These are phyloP conservation scores for Brachionus koreanus DNA, from an alignment of 1,140 invertebrate genomes.

Conservation along the genomic window DNA sequence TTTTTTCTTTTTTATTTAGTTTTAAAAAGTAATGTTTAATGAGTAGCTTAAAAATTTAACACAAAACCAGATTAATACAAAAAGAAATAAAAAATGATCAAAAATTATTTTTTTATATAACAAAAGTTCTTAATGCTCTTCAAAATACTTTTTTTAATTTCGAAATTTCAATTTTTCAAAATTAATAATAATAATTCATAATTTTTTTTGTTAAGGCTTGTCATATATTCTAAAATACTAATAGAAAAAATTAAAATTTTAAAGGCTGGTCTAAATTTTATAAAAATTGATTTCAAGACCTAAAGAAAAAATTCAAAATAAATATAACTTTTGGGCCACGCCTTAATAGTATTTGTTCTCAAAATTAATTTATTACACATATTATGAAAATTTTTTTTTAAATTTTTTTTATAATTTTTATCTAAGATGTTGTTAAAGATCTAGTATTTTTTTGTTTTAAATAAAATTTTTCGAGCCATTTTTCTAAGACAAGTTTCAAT, in stretches of 20 bases:
- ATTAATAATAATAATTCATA: no score
- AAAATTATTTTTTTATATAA: no score
- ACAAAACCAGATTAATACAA: no score
- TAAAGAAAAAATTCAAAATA: background rate
- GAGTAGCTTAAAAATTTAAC: no score
- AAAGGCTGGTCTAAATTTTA: background rate
- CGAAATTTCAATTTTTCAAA: no score
- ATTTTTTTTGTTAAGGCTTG: no score
- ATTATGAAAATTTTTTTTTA: background rate
- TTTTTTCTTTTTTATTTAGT: no score
- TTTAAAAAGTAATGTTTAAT: no score
- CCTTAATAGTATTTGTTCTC: background rate
- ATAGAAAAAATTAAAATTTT: background rate
- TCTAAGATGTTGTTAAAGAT: background rate
- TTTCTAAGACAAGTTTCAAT: background rate
- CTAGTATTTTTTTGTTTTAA: background rate
- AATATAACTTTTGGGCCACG: slow-evolving; percentile 26
- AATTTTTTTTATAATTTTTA: background rate
- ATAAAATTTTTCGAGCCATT: background rate
- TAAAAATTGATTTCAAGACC: background rate
- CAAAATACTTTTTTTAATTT: no score
- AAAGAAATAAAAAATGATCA: no score
- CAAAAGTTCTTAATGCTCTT: no score
- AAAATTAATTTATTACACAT: background rate
- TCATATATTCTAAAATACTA: background rate